Evolutionary conservation across 2,888 invertebrate genomes (phyloP), one percentile per base, ranked within the genome.

Genomic region (Neoascia interrupta): DNA sequence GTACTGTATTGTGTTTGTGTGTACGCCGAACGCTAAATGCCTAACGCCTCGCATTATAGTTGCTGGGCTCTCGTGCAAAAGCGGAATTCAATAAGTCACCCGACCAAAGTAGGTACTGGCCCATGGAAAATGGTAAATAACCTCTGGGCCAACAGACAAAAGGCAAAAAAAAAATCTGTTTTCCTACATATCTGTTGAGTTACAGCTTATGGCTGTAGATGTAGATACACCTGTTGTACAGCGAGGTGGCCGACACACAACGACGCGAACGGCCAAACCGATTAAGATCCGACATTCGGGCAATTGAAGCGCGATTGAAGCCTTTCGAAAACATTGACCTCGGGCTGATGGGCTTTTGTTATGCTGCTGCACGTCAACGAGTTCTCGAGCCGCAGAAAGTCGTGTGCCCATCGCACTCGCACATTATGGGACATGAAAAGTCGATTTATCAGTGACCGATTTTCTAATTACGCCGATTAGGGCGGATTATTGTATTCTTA

Each of bases 121-220:
- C 61, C 68, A 54, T 70, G 51, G 37, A 53, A 58, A 76, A 63
- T 75, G 69, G 49, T 61, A 69, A 53, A 47, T 58, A 73, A 66
- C 68, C 53, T 49, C 36, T 37, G 31, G 39, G 39, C 28, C 45
- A 53, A 39, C 31, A 53, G 5, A 31, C 37, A 36, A 1, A 26
- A 18, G 15, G 41, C 2, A 13, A 43, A 43, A 18, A 28, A 28
- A 16, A 39, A 39, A 16, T 28, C 39, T 43, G n/a, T 37, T 19
- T 19, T 41, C 36, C 36, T 21, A 21, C 16, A 39, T 39, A 11
- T 15, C 16, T 26, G 10, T 1, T 6, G 3, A 10, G 19, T 36
- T 18, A 19, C 18, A 10, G 31, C 3, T 34, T 15, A 19, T 5
- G 19, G 6, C 21, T 43, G 4, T 31, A 31, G 31, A 31, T 3